Evolutionary conservation across 2,888 invertebrate species (phyloP), one percentile per base, ranked within the genome.

Genomic region (Sceliomorpha sp.): DNA sequence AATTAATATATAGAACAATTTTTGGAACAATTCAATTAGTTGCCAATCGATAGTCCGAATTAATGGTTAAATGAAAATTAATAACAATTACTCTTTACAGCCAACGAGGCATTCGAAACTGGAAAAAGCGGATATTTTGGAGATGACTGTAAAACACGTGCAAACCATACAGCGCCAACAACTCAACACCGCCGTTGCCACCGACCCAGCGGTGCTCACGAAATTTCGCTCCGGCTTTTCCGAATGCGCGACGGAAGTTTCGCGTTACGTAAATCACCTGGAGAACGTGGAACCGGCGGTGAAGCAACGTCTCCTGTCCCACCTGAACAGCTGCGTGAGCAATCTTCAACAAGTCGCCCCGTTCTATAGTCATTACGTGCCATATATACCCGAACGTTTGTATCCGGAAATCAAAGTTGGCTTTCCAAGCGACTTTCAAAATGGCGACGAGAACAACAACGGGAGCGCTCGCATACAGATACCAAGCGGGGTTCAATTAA

Each of bases 61-160:
- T 1, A 2, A 56, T 56, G n/a, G n/a, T 71, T 70, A 34, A 34
- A 10, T 34, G 20, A n/a, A n/a, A n/a, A n/a, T n/a, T n/a, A n/a
- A n/a, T n/a, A n/a, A n/a, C n/a, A n/a, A n/a, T n/a, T n/a, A n/a
- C n/a, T 80, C 74, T 63, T 92, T 92, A 66, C 91, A 97, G 96
- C 96, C 97, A 27, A 93, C 96, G 1, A 92, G 97, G 59, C 97
- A 98, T 89, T 96, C 96, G 2, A 98, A 98, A 87, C 90, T 98
- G 80, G 98, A 98, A 88, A 98, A 98, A 86, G 98, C 98, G 0
- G 98, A 98, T 88, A 98, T 98, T 76, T 90, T 98, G 50, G 98
- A 98, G 89, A 94, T 98, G 91, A 97, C 98, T 0, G 98, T 98
- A 39, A 95, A 96, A 85, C 97, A 98, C 86, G 90, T 98, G 44